Evolutionary conservation across 2,113 vertebrate species (phyloP).

Genomic region (Picathartes gymnocephalus): DNA sequence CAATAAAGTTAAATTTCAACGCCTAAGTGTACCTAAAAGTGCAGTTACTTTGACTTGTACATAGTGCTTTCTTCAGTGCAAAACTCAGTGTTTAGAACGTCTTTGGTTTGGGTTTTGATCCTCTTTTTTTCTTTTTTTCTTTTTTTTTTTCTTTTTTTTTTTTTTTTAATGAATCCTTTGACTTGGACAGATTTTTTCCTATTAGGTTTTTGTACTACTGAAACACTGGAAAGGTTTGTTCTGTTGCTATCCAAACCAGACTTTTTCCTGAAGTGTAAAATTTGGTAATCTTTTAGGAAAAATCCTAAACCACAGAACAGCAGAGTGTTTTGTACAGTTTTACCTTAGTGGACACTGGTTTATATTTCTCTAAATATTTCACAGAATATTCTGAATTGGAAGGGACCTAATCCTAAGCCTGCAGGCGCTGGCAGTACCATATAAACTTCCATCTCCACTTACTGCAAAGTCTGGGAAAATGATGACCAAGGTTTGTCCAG

Average conservation of each 20-base stretch:
- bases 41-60: neutral
- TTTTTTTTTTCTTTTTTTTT: neutral
- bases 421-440: neutral
- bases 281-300: neutral
- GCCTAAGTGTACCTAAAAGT: neutral
- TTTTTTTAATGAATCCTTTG: neutral
- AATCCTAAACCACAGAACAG: neutral
- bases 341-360: neutral
- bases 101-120: neutral
- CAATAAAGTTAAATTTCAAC: neutral
- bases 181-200: neutral
- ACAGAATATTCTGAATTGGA: neutral
- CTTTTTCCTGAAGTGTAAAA: neutral
- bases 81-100: neutral
- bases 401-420: neutral
- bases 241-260: neutral
- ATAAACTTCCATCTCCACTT: neutral
- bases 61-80: neutral
- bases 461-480: neutral
- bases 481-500: neutral
- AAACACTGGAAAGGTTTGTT: neutral
- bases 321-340: neutral
- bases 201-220: neutral
- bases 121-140: neutral
- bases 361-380: neutral